phyloP scores from a whole-genome alignment of 1,140 invertebrate species.

The Drosophila pallidifrons region DNA sequence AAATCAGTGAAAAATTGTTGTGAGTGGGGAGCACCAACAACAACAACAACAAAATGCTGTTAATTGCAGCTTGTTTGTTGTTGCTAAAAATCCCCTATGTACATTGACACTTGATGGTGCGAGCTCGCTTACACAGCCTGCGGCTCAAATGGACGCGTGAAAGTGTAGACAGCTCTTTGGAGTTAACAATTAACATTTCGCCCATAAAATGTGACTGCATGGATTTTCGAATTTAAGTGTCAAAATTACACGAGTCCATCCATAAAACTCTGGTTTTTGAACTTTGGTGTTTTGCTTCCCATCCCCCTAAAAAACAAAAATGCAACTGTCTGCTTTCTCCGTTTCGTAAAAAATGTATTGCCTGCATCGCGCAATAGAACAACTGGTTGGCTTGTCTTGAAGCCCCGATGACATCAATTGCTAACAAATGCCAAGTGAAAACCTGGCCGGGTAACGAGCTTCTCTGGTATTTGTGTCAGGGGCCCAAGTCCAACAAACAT shows the following conservation, averaged over 20 bases:
- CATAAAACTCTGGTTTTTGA: constrained; percentile 52
- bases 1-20: constrained; percentile 44
- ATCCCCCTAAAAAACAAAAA: background rate
- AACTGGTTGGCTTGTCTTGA: constrained; percentile 41
- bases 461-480: constrained; percentile 71
- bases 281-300: constrained; percentile 48
- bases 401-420: constrained; percentile 23
- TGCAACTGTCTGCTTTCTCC: constrained; percentile 54
- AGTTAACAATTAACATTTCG: constrained; percentile 69
- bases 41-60: constrained; percentile 55
- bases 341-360: constrained; percentile 23
- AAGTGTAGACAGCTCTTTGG: constrained; percentile 63
- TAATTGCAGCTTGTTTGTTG: constrained; percentile 67
- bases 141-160: constrained; percentile 50
- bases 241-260: constrained; percentile 30
- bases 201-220: constrained; percentile 62
- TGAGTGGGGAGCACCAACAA: constrained; percentile 32
- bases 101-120: constrained; percentile 63
- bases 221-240: constrained; percentile 58
- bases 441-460: constrained; percentile 40
- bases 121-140: constrained; percentile 27
- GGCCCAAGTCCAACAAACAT: constrained; percentile 52
- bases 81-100: constrained; percentile 50
- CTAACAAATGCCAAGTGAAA: constrained; percentile 54
- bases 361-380: constrained; percentile 39